phyloP scores from a whole-genome alignment of 2,888 invertebrate species.

The Marasmarcha lunaedactyla region DNA sequence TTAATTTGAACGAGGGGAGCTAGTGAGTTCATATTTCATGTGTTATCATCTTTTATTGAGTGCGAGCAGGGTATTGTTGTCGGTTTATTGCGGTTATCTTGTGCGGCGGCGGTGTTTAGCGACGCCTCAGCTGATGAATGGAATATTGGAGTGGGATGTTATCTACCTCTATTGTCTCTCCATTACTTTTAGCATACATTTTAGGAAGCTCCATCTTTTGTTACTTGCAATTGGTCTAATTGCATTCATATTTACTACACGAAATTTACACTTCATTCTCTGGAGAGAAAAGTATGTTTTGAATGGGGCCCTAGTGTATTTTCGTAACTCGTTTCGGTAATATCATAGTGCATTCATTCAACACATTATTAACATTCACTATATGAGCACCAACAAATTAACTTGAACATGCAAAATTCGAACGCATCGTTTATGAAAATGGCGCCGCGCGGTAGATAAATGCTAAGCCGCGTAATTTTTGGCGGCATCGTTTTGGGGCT shows the following conservation, averaged over 20 bases:
- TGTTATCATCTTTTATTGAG: constrained; percentile 71
- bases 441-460: constrained; percentile 49
- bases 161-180: constrained; percentile 6
- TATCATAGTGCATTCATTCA: no score
- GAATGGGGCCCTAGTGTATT: no score
- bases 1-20: constrained; percentile 39
- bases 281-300: no score
- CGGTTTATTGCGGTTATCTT: constrained; percentile 66
- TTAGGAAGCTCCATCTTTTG: no score
- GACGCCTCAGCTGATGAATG: constrained; percentile 55
- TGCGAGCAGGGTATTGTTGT: constrained; percentile 65
- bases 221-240: no score
- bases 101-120: constrained; percentile 58
- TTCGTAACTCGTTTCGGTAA: no score
- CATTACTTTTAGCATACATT: background rate
- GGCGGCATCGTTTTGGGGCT: constrained; percentile 40
- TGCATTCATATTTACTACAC: no score
- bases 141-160: constrained; percentile 41
- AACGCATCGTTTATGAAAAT: constrained; percentile 51
- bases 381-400: no score
- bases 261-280: no score
- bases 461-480: constrained; percentile 67
- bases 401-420: no score
- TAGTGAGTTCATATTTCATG: constrained; percentile 67
- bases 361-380: no score